These are phyloP conservation scores for Acrobasis repandana DNA, from an alignment of 2,888 invertebrate genomes.

Conservation along the genomic window DNA sequence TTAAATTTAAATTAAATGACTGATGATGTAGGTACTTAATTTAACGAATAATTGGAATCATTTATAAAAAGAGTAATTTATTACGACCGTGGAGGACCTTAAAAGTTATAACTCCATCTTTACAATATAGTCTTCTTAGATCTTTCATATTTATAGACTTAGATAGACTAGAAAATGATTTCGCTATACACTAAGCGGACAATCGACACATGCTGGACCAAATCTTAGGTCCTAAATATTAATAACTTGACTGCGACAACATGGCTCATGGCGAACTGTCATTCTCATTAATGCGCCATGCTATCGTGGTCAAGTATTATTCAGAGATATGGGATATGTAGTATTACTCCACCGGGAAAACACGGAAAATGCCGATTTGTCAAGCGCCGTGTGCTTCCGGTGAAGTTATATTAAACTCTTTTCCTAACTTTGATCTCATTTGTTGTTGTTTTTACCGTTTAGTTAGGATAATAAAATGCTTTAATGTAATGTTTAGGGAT, in stretches of 20 bases:
- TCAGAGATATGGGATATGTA: too few relatives aligned
- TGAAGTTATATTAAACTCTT: neutral
- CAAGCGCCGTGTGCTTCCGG: too few relatives aligned
- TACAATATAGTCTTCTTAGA: conserved; percentile 7
- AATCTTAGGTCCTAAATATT: conserved; percentile 11
- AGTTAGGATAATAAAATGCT: conserved; percentile 19
- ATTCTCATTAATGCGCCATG: too few relatives aligned
- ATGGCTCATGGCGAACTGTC: too few relatives aligned
- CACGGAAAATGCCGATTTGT: too few relatives aligned
- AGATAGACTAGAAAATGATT: conserved; percentile 9
- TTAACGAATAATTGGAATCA: too few relatives aligned
- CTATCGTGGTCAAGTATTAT: too few relatives aligned
- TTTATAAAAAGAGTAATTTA: neutral
- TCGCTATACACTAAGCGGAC: conserved; percentile 1
- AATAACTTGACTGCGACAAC: too few relatives aligned
- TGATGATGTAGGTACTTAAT: too few relatives aligned
- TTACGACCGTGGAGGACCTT: neutral
- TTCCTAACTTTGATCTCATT: conserved; percentile 10
- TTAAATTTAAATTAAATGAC: too few relatives aligned
- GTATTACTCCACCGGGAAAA: too few relatives aligned
- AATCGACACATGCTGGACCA: conserved; percentile 18
- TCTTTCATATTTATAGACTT: conserved; percentile 15
- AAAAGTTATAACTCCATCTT: conserved; percentile 9
- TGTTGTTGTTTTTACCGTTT: conserved; percentile 4
- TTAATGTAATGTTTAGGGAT: conserved; percentile 4